A percentile compares a stretch with the other conserved stretches of the same genome.
These are phyloP conservation scores for Excalfactoria chinensis DNA, from an alignment of 2,113 vertebrate genomes.

Conservation along the genomic window DNA sequence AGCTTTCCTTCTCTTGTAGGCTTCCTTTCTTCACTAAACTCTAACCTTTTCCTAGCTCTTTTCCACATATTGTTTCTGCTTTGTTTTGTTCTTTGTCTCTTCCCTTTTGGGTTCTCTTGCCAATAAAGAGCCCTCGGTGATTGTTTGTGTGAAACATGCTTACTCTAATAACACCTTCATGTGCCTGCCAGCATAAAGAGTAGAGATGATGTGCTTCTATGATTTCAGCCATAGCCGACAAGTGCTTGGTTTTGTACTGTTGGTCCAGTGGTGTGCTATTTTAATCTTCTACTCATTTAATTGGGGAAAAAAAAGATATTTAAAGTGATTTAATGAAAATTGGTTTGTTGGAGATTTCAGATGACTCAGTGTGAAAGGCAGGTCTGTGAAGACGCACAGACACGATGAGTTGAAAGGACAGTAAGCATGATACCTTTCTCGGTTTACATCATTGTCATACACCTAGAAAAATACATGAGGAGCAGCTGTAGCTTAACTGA, in stretches of 20 bases:
- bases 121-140: not conserved
- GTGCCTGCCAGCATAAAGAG: too few relatives aligned
- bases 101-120: not conserved
- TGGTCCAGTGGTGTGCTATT: too few relatives aligned
- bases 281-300: not conserved
- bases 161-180: fast-evolving
- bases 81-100: not conserved
- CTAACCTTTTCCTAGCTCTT: not conserved
- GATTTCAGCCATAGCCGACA: too few relatives aligned
- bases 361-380: not conserved
- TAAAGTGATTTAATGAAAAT: not conserved
- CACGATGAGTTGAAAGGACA: not conserved
- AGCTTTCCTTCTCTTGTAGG: not conserved
- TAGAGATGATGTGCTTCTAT: too few relatives aligned
- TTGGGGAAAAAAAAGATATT: not conserved
- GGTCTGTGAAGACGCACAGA: not conserved
- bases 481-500: not conserved
- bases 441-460: not conserved
- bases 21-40: not conserved
- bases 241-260: too few relatives aligned
- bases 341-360: not conserved
- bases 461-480: not conserved
- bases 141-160: not conserved
- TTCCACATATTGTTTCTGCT: not conserved
- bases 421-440: not conserved